Evolutionary conservation across 2,797 vertebrate species (phyloP).

Genomic region (Chaetophractus vellerosus): DNA sequence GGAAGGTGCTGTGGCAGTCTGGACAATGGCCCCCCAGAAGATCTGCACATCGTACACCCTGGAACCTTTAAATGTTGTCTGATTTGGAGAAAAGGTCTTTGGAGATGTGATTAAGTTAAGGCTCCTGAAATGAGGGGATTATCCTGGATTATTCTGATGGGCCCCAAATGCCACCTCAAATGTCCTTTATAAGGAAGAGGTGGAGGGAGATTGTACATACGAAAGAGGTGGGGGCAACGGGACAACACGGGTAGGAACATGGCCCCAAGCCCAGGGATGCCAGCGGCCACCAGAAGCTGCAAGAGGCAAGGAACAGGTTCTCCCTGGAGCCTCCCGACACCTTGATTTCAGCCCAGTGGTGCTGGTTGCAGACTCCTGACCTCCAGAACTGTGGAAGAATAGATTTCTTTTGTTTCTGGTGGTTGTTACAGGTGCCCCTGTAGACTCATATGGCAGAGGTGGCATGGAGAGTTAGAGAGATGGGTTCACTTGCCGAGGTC

Average conservation of each 20-base stretch:
- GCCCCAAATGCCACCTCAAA: no score
- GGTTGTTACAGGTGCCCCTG: not conserved
- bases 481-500: not conserved
- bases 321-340: not conserved
- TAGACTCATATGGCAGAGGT: not conserved
- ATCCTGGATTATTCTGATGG: not conserved
- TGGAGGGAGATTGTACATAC: not conserved
- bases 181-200: not conserved
- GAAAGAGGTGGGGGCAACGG: not conserved
- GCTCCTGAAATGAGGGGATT: not conserved
- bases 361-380: not conserved
- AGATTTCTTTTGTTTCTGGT: not conserved
- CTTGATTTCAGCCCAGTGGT: not conserved
- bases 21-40: not conserved
- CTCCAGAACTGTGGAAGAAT: not conserved
- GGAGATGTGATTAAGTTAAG: not conserved
- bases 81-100: not conserved
- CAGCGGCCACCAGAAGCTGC: not conserved
- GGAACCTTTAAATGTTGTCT: not conserved
- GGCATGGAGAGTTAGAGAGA: not conserved
- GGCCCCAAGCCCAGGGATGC: not conserved
- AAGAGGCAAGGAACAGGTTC: not conserved
- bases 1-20: not conserved
- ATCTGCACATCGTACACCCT: not conserved
- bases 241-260: not conserved